phyloP scores from a whole-genome alignment of 1,140 invertebrate species.

The Orchesella cincta region DNA sequence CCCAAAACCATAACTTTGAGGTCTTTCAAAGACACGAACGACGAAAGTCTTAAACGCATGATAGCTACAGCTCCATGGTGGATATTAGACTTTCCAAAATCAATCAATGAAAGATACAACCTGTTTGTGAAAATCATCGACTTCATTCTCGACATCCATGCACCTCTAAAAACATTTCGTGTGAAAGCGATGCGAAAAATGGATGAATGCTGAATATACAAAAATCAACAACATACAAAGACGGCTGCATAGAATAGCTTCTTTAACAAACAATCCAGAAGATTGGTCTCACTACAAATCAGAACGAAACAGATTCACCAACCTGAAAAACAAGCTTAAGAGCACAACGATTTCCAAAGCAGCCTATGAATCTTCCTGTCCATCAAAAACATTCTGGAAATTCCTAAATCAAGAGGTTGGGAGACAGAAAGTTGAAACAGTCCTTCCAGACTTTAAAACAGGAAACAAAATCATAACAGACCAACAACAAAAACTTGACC shows the following conservation, averaged over 20 bases:
- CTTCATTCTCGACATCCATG: not conserved
- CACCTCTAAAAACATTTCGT: not conserved
- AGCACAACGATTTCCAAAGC: not conserved
- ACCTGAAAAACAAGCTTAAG: not conserved
- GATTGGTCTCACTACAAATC: not conserved
- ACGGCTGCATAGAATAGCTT: not conserved
- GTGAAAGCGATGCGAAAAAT: not conserved
- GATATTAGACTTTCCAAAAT: not conserved
- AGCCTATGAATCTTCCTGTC: not conserved
- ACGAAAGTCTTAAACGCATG: not conserved
- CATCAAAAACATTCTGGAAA: not conserved
- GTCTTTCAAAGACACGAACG: slow-evolving; percentile 13
- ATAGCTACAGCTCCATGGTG: slow-evolving; percentile 1
- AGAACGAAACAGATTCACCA: not conserved
- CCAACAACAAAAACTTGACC: not conserved
- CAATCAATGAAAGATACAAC: not conserved
- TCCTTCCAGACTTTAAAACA: not conserved
- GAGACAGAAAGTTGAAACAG: not conserved
- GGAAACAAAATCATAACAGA: not conserved
- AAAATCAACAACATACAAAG: not conserved
- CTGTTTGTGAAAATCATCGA: not conserved
- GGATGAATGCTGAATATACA: slow-evolving; percentile 10
- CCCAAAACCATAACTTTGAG: not conserved
- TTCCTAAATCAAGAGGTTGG: slow-evolving; percentile 1
- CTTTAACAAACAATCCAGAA: not conserved